Evolutionary conservation across 1,140 invertebrate genomes (phyloP), one percentile per base, ranked within the genome.

Genomic region (Drosophila athabasca): DNA sequence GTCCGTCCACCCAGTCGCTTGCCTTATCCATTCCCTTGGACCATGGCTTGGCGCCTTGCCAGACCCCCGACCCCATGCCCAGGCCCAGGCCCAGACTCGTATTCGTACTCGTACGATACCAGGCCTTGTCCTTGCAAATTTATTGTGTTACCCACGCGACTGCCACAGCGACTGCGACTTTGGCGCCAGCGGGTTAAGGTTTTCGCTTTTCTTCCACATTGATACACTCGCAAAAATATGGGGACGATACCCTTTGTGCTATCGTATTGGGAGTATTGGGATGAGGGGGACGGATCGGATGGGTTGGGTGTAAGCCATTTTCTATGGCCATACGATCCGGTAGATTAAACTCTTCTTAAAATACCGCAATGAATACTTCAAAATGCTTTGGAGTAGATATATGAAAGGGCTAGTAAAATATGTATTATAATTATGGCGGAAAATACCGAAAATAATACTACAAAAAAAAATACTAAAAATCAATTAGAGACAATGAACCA

Each of bases 101-200:
- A 9, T 9, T 35, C 31, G 11, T 5, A 39, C 35, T 39, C 35
- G 35, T 39, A 39, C 35, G 35, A 39, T 39, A 39, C 75, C 45
- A 39, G 51, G 77, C 71, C 80, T 73, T 76, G 76, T 69, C 81
- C 81, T 76, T 65, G 71, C 71, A 80, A 87, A 87, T 85, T 85
- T 87, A 87, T 85, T 85, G 84, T 87, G 78, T 81, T 82, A 75
- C 82, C 73, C 79, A 85, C 84, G 73, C 82, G 82, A 39, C 31
- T 35, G 31, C 31, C 2, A 83, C 74, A 81, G 72, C 82, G 82
- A 35, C 35, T 13, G 35, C 11, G 35, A 84, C 74, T 87, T 74
- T 75, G 81, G 73, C 73, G 73, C 58, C 77, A 82, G 82, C 76
- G 82, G 82, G 82, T 85, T 85, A 85, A 85, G 82, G 74, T 78